Evolutionary conservation across 2,888 invertebrate genomes (phyloP).

Genomic region (Fissipunctia ypsillon): DNA sequence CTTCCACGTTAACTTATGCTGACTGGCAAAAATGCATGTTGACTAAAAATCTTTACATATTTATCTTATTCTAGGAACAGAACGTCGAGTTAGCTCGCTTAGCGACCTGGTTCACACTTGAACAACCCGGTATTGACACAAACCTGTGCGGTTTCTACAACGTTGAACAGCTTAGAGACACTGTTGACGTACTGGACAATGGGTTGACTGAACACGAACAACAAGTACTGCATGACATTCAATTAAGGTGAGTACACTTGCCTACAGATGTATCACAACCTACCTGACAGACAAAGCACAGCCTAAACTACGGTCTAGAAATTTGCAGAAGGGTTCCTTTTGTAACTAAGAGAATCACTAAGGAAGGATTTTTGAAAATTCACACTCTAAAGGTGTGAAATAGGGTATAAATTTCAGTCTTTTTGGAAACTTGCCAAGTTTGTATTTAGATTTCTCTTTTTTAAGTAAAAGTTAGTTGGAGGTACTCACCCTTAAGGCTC

Average conservation of each 20-base stretch:
- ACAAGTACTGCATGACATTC: conserved; percentile 91
- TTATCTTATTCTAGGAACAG: conserved; percentile 80
- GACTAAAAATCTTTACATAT: not conserved
- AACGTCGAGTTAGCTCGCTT: conserved; percentile 93
- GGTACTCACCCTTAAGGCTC: too few relatives aligned
- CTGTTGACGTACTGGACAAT: conserved; percentile 91
- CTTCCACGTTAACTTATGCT: not conserved
- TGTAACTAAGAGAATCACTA: too few relatives aligned
- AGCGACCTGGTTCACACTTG: conserved; percentile 92
- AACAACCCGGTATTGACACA: conserved; percentile 92
- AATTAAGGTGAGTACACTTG: conserved; percentile 89
- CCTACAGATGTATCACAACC: not conserved
- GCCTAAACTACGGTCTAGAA: not conserved
- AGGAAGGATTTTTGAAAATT: not conserved
- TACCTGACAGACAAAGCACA: not conserved
- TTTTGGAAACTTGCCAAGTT: too few relatives aligned
- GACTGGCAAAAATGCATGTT: not conserved
- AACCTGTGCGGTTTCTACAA: conserved; percentile 95
- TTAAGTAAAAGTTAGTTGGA: too few relatives aligned
- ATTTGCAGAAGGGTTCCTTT: too few relatives aligned
- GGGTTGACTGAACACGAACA: conserved; percentile 93
- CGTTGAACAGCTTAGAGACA: conserved; percentile 90
- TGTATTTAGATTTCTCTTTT: too few relatives aligned
- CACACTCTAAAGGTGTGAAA: fast-evolving
- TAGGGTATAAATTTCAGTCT: too few relatives aligned